phyloP scores from a whole-genome alignment of 1,140 invertebrate genomes.

The Oscheius sp. region DNA sequence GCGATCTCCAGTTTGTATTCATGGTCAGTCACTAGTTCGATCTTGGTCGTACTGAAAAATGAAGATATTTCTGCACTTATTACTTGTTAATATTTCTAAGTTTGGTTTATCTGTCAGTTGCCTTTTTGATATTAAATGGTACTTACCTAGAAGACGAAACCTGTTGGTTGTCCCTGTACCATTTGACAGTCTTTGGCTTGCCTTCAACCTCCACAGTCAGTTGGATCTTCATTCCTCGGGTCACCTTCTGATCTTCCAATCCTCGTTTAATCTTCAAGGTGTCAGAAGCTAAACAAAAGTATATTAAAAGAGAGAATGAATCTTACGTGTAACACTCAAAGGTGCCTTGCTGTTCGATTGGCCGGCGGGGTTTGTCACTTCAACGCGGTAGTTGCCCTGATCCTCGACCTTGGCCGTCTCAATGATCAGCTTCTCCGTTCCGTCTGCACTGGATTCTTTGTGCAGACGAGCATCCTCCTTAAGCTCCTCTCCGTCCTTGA shows the following conservation, averaged over 20 bases:
- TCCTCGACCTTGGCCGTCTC: constrained; percentile 74
- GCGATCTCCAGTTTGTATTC: constrained; percentile 72
- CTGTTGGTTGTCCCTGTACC: constrained; percentile 52
- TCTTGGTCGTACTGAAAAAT: constrained; percentile 26
- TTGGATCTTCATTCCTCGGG: constrained; percentile 40
- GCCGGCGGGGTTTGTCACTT: constrained; percentile 51
- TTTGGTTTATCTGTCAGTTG: no score
- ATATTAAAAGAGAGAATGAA: neutral
- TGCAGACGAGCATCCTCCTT: constrained; percentile 64
- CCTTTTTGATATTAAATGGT: no score
- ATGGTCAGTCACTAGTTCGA: constrained; percentile 53
- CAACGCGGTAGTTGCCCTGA: constrained; percentile 77
- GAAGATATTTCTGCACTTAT: no score
- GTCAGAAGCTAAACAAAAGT: constrained; percentile 38
- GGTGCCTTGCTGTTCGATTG: constrained; percentile 52
- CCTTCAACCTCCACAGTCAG: constrained; percentile 60
- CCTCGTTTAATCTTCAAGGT: constrained; percentile 46
- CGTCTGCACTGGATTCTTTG: constrained; percentile 73
- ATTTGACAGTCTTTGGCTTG: constrained; percentile 56
- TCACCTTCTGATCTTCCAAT: constrained; percentile 47
- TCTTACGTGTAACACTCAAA: constrained; percentile 46
- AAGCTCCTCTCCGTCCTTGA: constrained; percentile 55
- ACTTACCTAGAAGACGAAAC: constrained; percentile 22
- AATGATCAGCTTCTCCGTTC: constrained; percentile 74
- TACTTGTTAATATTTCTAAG: no score